Evolutionary conservation across 2,113 vertebrate genomes (phyloP).

Genomic region (Daboia siamensis): DNA sequence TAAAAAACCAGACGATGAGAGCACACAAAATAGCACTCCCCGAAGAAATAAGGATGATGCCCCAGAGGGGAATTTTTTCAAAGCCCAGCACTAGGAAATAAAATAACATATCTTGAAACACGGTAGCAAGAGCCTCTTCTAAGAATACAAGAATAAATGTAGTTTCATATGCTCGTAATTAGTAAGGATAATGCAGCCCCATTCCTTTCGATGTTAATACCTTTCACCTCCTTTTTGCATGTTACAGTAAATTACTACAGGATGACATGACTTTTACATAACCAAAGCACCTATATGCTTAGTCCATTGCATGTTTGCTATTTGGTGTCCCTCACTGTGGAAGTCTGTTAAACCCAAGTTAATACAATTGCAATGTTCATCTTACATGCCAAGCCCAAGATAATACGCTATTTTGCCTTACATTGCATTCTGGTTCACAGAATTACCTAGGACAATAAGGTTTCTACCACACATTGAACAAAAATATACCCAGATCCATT

Average conservation of each 20-base stretch:
- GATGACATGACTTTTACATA: neutral
- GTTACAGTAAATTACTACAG: neutral
- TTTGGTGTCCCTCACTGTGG: neutral
- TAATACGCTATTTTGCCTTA: neutral
- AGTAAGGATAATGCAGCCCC: neutral
- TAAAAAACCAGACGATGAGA: slow-evolving; percentile 87
- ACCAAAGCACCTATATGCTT: neutral
- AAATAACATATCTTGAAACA: slow-evolving; percentile 73
- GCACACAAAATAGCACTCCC: slow-evolving; percentile 83
- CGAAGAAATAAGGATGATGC: slow-evolving; percentile 83
- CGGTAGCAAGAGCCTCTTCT: slow-evolving; percentile 42
- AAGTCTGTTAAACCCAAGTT: neutral
- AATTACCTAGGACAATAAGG: neutral
- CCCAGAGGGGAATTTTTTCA: slow-evolving; percentile 89
- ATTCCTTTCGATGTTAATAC: neutral
- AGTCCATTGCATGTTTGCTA: neutral
- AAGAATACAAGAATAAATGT: fast-evolving
- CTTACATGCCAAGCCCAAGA: neutral
- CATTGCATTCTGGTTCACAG: neutral
- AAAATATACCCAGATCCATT: neutral
- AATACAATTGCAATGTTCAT: neutral
- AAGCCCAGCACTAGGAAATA: slow-evolving; percentile 91
- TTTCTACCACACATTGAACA: neutral
- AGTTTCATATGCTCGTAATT: neutral
- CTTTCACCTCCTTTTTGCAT: neutral